Evolutionary conservation across 92 coral and sea anemone species (phyloP), one percentile per base, ranked within the genome.

Genomic region (Diadumene lineata): DNA sequence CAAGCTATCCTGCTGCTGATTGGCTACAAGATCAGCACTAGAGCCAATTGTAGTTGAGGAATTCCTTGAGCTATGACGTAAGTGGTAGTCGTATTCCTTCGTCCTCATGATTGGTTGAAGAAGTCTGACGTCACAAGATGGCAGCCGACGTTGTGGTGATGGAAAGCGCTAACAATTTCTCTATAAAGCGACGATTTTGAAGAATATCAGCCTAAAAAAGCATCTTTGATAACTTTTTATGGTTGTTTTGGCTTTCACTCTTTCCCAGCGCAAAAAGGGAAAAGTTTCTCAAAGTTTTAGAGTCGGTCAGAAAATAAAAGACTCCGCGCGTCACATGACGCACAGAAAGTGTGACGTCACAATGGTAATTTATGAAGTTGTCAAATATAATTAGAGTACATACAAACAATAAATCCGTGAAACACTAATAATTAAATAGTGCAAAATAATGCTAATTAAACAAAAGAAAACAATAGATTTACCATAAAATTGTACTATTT

Each of bases 51-150:
- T 55, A 46, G 38, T n/a, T 66, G 66, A 28, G 30, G 82, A 68
- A 78, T 63, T 66, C 82, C 29, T 56, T n/a, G 72, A 31, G 66
- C 68, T 55, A n/a, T 56, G 57, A 57, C 82, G 75, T 34, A 56
- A 13, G 7, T 78, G 43, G 31, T 78, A 78, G 38, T 78, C 69
- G 68, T 55, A 67, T 34, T 78, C 82, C 13, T 60, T 57, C 10
- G 82, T 78, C 69, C 82, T 78, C 82, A 78, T 78, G 82, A 68
- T 74, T 74, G 70, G 79, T 43, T 74, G 33, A 46, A 55, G 33
- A 48, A 56, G 22, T 55, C 27, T 74, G 79, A 74, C 79, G 70
- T 74, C 70, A 60, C 70, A 48, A 60, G 26, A 60, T 61, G 79
- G 60, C 70, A 29, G 70, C 60, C 34, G 66, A 11, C n/a, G 0